Evolutionary conservation across 2,888 invertebrate species (phyloP).

Genomic region (Marasmarcha lunaedactyla): DNA sequence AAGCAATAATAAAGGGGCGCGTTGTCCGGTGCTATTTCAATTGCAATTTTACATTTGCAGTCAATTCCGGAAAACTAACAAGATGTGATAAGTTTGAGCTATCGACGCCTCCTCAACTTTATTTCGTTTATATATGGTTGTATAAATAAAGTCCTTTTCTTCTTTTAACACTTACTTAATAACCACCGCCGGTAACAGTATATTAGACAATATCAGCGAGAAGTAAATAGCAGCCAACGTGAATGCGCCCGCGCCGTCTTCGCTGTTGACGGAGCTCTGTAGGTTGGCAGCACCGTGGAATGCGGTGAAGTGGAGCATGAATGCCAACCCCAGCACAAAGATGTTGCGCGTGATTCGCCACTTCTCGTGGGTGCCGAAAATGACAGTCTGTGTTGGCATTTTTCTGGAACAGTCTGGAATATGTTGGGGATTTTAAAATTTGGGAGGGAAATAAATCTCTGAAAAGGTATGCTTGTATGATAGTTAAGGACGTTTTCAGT

Average conservation of each 20-base stretch:
- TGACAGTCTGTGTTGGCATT: constrained; percentile 27
- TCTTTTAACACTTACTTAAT: constrained; percentile 77
- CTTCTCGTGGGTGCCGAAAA: constrained; percentile 72
- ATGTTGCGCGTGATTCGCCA: constrained; percentile 88
- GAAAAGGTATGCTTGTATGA: too few species aligned
- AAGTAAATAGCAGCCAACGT: constrained; percentile 89
- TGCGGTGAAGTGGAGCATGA: constrained; percentile 93
- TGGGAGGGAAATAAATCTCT: too few species aligned
- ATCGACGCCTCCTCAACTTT: too few species aligned
- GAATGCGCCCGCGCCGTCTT: constrained; percentile 84
- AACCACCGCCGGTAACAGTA: constrained; percentile 86
- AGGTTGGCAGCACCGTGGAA: constrained; percentile 88
- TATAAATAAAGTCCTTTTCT: background rate
- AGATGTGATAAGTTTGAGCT: too few species aligned
- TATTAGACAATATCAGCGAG: constrained; percentile 88
- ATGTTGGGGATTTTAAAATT: background rate
- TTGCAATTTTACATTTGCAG: too few species aligned
- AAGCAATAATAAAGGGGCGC: too few species aligned
- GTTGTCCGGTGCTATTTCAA: too few species aligned
- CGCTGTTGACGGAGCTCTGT: constrained; percentile 87
- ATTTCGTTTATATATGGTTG: too few species aligned
- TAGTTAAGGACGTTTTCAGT: too few species aligned
- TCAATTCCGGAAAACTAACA: too few species aligned
- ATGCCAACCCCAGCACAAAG: constrained; percentile 85
- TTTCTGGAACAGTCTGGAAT: constrained; percentile 4